A percentile compares a stretch with the other conserved stretches of the same genome.
These are phyloP conservation scores for Sebastes kiyomatsui DNA, from an alignment of 2,797 vertebrate genomes.

Conservation along the genomic window DNA sequence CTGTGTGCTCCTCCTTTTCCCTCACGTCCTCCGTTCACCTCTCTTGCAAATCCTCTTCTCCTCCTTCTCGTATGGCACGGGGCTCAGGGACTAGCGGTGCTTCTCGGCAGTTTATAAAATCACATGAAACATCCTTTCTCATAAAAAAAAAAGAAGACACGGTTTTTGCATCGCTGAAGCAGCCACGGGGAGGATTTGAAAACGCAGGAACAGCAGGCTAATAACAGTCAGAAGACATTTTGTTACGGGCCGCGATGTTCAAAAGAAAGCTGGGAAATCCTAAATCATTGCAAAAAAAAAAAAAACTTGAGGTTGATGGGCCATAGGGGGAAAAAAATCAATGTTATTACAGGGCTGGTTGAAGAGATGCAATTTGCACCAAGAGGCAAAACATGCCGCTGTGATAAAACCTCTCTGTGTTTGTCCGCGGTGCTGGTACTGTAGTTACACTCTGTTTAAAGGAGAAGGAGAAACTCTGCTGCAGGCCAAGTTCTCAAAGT, in stretches of 20 bases:
- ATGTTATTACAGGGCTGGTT: constrained; percentile 60
- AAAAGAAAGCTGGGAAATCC: constrained; percentile 38
- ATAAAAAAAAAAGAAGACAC: constrained; percentile 11
- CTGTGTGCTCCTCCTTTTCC: constrained; percentile 2
- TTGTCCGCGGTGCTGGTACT: background rate
- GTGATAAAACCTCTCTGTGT: constrained; percentile 28
- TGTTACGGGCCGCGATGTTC: constrained; percentile 20
- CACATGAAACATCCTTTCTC: constrained; percentile 37
- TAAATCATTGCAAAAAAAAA: constrained; percentile 13
- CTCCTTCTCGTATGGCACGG: background rate
- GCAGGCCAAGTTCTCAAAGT: constrained; percentile 21
- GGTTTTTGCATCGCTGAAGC: constrained; percentile 3
- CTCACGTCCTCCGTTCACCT: constrained; percentile 23
- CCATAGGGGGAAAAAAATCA: constrained; percentile 46
- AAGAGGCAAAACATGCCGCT: constrained; percentile 47
- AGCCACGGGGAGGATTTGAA: constrained; percentile 47
- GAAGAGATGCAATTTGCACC: constrained; percentile 48
- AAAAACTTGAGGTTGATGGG: constrained; percentile 42
- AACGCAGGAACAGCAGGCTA: constrained; percentile 10
- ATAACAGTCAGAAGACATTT: constrained; percentile 48
- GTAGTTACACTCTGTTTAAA: constrained; percentile 18
- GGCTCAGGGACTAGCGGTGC: constrained; percentile 4
- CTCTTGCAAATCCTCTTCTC: constrained; percentile 16
- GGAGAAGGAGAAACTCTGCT: constrained; percentile 31
- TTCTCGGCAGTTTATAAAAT: constrained; percentile 29